Evolutionary conservation across 2,113 vertebrate species (phyloP), one percentile per base, ranked within the genome.

Genomic region (Atrichornis clamosus): DNA sequence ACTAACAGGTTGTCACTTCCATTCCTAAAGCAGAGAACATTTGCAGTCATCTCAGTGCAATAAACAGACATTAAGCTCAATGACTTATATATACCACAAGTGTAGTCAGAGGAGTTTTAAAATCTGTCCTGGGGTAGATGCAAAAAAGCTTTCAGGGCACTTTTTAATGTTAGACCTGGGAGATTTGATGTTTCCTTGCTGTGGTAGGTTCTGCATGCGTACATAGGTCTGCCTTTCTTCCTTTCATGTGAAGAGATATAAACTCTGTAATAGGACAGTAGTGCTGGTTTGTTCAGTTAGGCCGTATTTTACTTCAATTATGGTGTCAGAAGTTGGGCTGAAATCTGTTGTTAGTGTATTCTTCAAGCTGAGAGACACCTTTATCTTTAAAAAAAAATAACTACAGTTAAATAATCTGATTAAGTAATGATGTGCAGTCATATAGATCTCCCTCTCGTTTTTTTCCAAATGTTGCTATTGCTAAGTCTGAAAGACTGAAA

Each of bases 401-500:
- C 27, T 63, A 9, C 30, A 27, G 30, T 41, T 65, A 79, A 79
- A 62, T 76, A 63, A 58, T 80, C 4, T 65, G 7, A 30, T 65
- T 55, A 70, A 30, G 3, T 60, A 55, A n/a, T 56, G 5, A 56
- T 42, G 19, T 17, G 5, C 35, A 26, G 23, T 39, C 23, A 13
- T 13, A 44, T 10, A 46, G 8, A 30, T 74, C 11, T 55, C 1
- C 12, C 15, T 10, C 2, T 1, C 2, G n/a, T n/a, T 5, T 39
- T 55, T 49, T 39, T 11, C 7, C 17, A 46, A 15, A 26, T 47
- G 6, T 26, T 83, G 15, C 21, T 59, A 12, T 14, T 83, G 18
- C 26, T 50, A 62, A 35, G 49, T 18, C 33, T 56, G 26, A n/a
- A 69, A 50, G 46, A 69, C 22, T 15, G 18, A 64, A 63, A 26